Conservation (phyloP, 1,140 invertebrate genomes). For the Metopolophium dirhodum region DNA sequence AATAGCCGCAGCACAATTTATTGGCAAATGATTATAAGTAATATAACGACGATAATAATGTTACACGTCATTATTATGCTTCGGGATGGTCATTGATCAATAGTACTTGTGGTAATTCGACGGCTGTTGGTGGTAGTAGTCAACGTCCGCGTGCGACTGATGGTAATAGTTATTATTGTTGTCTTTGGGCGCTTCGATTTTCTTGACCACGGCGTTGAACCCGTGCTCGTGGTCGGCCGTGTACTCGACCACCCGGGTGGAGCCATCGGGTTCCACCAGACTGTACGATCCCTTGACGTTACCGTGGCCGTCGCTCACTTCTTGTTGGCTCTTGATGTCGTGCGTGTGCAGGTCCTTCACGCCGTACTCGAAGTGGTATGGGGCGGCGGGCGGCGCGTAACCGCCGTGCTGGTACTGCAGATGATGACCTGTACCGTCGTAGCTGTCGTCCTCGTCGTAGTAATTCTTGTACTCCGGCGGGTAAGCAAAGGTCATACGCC, state of each 20-base stretch:
- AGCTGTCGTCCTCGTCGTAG: background rate
- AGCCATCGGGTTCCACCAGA: slow-evolving; percentile 63
- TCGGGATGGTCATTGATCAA: background rate
- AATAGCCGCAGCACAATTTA: background rate
- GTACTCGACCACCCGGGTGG: slow-evolving; percentile 66
- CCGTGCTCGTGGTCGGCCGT: slow-evolving; percentile 63
- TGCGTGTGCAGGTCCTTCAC: slow-evolving; percentile 66
- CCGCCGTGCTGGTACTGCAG: background rate
- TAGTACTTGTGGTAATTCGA: background rate
- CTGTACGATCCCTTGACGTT: slow-evolving; percentile 67
- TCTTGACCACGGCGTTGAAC: slow-evolving; percentile 60
- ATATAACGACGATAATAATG: background rate
- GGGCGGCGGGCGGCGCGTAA: slow-evolving; percentile 60
- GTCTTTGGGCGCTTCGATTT: background rate
- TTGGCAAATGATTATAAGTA: background rate
- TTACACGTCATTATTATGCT: background rate
- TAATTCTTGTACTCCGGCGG: background rate
- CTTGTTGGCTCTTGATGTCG: slow-evolving; percentile 66
- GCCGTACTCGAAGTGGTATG: slow-evolving; percentile 67
- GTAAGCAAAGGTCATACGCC: background rate
- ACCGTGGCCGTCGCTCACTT: slow-evolving; percentile 64
- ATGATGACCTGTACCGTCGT: background rate
- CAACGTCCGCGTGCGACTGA: background rate
- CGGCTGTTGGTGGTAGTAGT: slow-evolving; percentile 58
- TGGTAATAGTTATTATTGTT: background rate